phyloP scores from a whole-genome alignment of 2,113 vertebrate genomes.

The Brachypteracias leptosomus region DNA sequence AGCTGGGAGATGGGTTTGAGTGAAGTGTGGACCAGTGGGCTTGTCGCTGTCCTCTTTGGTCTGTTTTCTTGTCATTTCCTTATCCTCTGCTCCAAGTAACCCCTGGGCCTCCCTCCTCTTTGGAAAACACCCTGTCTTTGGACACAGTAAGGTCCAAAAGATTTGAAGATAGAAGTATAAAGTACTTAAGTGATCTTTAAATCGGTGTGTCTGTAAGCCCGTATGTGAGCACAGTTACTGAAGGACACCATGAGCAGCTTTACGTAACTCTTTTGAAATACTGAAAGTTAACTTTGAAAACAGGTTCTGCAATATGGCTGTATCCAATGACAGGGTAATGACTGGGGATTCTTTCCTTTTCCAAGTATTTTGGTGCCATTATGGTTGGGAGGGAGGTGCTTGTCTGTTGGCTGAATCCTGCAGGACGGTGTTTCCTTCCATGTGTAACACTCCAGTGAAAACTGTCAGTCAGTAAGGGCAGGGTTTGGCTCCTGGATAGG shows the following conservation, averaged over 20 bases:
- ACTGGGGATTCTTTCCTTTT: not conserved
- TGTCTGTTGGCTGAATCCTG: not conserved
- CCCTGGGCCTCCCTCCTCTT: not conserved
- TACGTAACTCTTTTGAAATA: not conserved
- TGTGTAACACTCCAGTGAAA: not conserved
- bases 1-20: not conserved
- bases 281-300: not conserved
- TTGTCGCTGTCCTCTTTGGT: not conserved
- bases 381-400: not conserved
- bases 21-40: fast-evolving
- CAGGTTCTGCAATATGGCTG: not conserved
- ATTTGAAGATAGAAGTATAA: not conserved
- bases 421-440: not conserved
- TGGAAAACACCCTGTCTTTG: fast-evolving
- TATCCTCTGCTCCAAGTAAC: not conserved
- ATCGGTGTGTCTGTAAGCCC: not conserved
- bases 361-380: not conserved
- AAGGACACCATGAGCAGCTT: fast-evolving
- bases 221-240: not conserved
- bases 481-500: not conserved
- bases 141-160: not conserved
- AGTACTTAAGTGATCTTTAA: not conserved
- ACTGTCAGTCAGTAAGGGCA: not conserved
- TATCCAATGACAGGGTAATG: fast-evolving
- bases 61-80: not conserved